These are phyloP conservation scores for Hyles lineata DNA, from an alignment of 2,888 invertebrate species.

Conservation along the genomic window DNA sequence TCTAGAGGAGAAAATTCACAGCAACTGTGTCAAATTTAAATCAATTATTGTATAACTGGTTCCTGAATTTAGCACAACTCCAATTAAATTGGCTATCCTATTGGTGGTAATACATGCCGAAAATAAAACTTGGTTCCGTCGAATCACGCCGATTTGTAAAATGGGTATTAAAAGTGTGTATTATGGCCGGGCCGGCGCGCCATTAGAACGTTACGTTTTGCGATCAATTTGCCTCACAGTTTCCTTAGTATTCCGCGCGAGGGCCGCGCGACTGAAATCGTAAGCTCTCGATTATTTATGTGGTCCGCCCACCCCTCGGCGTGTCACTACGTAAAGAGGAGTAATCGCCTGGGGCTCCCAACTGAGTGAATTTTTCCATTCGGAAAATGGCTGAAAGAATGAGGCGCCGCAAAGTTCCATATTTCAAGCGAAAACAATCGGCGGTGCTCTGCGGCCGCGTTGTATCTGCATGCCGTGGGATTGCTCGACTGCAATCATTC, in stretches of 20 bases:
- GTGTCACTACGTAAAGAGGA: slow-evolving; percentile 73
- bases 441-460: slow-evolving; percentile 41
- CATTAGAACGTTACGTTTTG: slow-evolving; percentile 62
- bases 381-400: slow-evolving; percentile 75
- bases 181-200: slow-evolving; percentile 49
- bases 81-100: background rate
- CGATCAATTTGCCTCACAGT: slow-evolving; percentile 68
- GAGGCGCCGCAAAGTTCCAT: slow-evolving; percentile 70
- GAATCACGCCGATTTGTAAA: background rate
- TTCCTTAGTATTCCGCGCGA: slow-evolving; percentile 64
- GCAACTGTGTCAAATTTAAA: too few species aligned
- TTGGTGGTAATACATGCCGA: background rate
- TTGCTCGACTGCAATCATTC: slow-evolving; percentile 51
- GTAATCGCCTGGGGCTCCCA: slow-evolving; percentile 75
- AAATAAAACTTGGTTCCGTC: background rate
- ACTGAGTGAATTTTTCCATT: slow-evolving; percentile 79
- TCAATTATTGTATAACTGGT: too few species aligned
- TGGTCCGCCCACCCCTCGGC: slow-evolving; percentile 61
- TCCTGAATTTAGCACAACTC: background rate
- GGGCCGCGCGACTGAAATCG: slow-evolving; percentile 64
- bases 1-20: background rate
- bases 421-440: slow-evolving; percentile 62
- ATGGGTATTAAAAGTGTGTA: slow-evolving; percentile 44
- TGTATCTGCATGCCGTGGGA: slow-evolving; percentile 45
- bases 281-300: slow-evolving; percentile 80